Percentiles rank a stretch among this genome's conserved stretches.
These are phyloP conservation scores for Pantherophis alleghaniensis DNA, from an alignment of 2,797 vertebrate genomes.

Conservation along the genomic window DNA sequence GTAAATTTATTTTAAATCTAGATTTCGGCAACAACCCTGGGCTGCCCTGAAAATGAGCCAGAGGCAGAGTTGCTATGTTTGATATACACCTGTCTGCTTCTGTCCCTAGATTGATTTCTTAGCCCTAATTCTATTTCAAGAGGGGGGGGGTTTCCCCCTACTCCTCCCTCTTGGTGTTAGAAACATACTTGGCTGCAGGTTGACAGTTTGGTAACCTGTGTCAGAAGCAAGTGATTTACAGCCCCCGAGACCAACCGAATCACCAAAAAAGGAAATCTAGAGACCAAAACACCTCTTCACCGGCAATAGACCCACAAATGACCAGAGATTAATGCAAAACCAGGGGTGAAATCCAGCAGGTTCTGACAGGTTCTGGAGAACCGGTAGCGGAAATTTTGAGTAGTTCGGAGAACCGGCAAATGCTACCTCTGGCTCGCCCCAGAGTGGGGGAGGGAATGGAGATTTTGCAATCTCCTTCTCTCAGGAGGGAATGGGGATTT, in stretches of 20 bases:
- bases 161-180: constrained; percentile 61
- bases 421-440: no score
- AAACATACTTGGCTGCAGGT: constrained; percentile 58
- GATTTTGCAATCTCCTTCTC: no score
- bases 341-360: no score
- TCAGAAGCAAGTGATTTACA: constrained; percentile 54
- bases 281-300: no score
- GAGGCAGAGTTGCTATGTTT: constrained; percentile 54
- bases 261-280: no score
- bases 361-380: no score
- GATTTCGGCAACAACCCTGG: constrained; percentile 67
- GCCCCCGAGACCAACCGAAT: neutral
- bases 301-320: no score
- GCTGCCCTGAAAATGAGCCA: constrained; percentile 67
- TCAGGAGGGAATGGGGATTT: no score
- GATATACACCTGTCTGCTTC: constrained; percentile 68
- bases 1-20: constrained; percentile 79
- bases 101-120: constrained; percentile 68
- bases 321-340: no score
- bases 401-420: no score
- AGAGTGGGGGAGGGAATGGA: no score
- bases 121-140: constrained; percentile 70
- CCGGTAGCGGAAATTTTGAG: no score
- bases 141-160: constrained; percentile 21
- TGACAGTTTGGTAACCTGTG: constrained; percentile 64